phyloP scores from a whole-genome alignment of 53 echinoderm and acorn worm genomes.

The Temnopleurus reevesii region DNA sequence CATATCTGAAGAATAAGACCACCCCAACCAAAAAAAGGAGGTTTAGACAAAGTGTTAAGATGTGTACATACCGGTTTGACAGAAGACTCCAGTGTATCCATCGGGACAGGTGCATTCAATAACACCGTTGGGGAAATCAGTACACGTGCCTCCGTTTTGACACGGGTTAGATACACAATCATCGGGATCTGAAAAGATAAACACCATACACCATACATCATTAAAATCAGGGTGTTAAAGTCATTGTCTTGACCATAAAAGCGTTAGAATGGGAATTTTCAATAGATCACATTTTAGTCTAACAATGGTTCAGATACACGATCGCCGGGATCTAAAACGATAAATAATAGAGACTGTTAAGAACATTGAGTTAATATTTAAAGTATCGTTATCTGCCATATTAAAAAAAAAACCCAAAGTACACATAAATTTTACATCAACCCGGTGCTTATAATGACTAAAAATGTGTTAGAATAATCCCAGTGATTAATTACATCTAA shows the following conservation, averaged over 20 bases:
- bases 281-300: not conserved
- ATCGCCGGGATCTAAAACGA: no score
- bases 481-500: no score
- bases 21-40: no score
- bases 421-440: no score
- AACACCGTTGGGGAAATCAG: not conserved
- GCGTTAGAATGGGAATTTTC: not conserved
- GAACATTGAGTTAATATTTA: no score
- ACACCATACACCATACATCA: not conserved
- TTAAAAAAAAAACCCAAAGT: no score
- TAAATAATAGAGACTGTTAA: no score
- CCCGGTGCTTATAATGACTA: no score
- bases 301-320: not conserved
- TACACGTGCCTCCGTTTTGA: not conserved
- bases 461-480: no score
- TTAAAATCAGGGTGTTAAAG: not conserved
- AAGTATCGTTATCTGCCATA: no score
- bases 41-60: no score
- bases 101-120: not conserved
- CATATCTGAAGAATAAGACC: no score
- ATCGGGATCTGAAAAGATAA: not conserved
- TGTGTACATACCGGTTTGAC: not conserved
- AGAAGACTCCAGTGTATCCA: not conserved
- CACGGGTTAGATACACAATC: not conserved
- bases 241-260: not conserved